Conservation (phyloP, 2,113 vertebrate species). For the sheep (Ovis aries) region DNA sequence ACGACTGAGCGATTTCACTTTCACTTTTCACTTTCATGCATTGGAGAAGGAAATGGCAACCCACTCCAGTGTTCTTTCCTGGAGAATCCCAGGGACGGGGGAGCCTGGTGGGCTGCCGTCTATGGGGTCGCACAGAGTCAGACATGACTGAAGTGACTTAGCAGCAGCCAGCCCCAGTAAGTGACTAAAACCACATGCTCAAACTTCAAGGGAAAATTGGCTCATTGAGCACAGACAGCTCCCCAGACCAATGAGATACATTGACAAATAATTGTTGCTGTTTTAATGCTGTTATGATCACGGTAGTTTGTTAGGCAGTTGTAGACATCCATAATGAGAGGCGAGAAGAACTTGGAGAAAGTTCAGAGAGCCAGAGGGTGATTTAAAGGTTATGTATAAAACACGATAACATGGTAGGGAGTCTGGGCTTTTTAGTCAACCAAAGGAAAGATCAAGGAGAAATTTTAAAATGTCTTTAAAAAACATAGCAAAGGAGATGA, state of each 20-base stretch:
- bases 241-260: background rate
- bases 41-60: no score
- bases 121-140: no score
- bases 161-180: background rate
- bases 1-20: no score
- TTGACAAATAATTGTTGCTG: background rate
- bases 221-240: background rate
- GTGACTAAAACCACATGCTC: background rate
- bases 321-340: background rate
- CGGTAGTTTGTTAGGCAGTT: background rate
- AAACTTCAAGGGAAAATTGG: background rate
- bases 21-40: no score
- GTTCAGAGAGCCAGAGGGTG: constrained; percentile 25
- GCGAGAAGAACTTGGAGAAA: constrained; percentile 32
- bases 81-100: no score
- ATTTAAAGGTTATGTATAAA: constrained; percentile 46
- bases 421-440: constrained; percentile 18
- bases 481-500: constrained; percentile 14
- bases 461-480: constrained; percentile 51
- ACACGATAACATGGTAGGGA: background rate
- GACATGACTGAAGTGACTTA: no score
- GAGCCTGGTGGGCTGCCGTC: no score
- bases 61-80: no score
- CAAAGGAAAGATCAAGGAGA: constrained; percentile 45
- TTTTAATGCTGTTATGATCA: background rate